phyloP scores from a whole-genome alignment of 2,113 vertebrate species.

The Marmota flaviventris region DNA sequence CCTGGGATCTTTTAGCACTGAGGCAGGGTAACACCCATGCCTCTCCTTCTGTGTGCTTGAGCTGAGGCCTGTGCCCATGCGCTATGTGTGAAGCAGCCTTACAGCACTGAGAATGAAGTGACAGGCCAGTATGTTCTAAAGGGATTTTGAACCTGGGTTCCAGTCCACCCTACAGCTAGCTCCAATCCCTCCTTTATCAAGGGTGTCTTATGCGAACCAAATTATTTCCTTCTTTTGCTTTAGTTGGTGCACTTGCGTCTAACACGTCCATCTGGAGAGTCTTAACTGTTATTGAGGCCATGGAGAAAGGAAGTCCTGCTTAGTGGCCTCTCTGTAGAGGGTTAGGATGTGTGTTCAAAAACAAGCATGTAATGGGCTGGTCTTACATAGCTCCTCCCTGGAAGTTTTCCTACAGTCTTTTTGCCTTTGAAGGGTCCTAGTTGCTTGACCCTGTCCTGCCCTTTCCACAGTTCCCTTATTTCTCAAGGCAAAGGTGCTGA shows the following conservation, averaged over 20 bases:
- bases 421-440: not conserved
- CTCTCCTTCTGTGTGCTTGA: not conserved
- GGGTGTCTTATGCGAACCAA: not conserved
- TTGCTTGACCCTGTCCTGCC: not conserved
- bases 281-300: too few species aligned
- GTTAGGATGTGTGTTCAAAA: not conserved
- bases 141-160: too few species aligned
- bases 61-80: not conserved
- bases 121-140: not conserved
- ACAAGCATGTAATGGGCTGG: not conserved
- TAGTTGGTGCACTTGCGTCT: not conserved
- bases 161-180: not conserved
- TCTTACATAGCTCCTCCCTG: not conserved
- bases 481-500: not conserved
- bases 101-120: not conserved
- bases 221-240: not conserved
- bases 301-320: not conserved
- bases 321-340: not conserved
- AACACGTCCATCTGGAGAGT: not conserved
- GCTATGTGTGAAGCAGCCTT: rapidly evolving
- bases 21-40: not conserved
- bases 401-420: not conserved
- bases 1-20: not conserved
- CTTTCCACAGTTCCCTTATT: too few species aligned
- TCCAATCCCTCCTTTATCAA: not conserved